Percentiles rank a stretch among this genome's conserved stretches.
phyloP scores from a whole-genome alignment of 2,113 vertebrate genomes.

The Seriola rivoliana region DNA sequence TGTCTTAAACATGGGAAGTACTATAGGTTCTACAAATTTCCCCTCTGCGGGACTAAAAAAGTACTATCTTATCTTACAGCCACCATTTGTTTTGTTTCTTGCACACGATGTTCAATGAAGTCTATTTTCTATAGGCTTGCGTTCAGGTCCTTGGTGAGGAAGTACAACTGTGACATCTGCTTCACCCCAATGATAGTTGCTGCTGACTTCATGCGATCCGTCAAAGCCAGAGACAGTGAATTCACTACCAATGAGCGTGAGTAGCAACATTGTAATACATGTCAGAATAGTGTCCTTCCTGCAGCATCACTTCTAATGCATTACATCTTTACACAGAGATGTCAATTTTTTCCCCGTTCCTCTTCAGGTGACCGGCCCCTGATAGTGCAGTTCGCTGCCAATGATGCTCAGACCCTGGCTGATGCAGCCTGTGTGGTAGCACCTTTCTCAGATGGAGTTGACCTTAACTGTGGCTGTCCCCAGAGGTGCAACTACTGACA shows the following conservation, averaged over 20 bases:
- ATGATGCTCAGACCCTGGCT: slow-evolving; percentile 91
- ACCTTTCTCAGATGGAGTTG: slow-evolving; percentile 94
- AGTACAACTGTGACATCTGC: slow-evolving; percentile 94
- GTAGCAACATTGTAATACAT: neutral
- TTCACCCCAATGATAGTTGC: slow-evolving; percentile 99
- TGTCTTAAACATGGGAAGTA: too few species aligned
- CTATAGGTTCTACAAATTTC: neutral
- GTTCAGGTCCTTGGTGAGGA: slow-evolving; percentile 95
- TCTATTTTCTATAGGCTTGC: slow-evolving; percentile 85
- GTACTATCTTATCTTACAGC: neutral
- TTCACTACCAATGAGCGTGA: slow-evolving; percentile 95
- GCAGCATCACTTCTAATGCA: neutral
- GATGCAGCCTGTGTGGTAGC: slow-evolving; percentile 90
- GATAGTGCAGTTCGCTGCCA: slow-evolving; percentile 97
- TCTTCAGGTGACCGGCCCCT: slow-evolving; percentile 91
- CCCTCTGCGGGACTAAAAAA: too few species aligned
- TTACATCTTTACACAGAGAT: neutral
- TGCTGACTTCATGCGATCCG: slow-evolving; percentile 92
- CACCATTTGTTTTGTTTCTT: neutral
- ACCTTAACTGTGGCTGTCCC: slow-evolving; percentile 98
- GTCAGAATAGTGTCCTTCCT: neutral
- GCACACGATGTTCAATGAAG: neutral
- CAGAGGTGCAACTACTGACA: slow-evolving; percentile 85
- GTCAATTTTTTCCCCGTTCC: slow-evolving; percentile 33
- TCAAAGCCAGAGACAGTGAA: slow-evolving; percentile 97